Evolutionary conservation across 2,888 invertebrate species (phyloP).

Genomic region (Crioceris asparagi): DNA sequence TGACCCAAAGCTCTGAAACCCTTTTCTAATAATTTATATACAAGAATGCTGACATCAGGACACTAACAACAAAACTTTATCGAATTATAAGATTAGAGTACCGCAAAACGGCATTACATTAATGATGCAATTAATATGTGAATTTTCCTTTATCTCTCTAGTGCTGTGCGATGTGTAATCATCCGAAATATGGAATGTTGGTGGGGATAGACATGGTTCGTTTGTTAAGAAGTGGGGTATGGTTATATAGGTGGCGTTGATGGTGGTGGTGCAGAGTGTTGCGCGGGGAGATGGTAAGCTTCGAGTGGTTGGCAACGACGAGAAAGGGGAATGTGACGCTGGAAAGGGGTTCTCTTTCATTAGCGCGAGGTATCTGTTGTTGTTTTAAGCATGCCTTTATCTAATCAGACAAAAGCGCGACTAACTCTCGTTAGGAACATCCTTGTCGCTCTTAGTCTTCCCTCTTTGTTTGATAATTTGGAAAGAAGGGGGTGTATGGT

Average conservation of each 20-base stretch:
- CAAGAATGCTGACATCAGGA: too few relatives aligned
- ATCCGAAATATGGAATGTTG: slow-evolving; percentile 30
- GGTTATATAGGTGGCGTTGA: too few relatives aligned
- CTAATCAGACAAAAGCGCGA: slow-evolving; percentile 40
- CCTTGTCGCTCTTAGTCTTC: slow-evolving; percentile 12
- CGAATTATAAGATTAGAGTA: slow-evolving; percentile 30
- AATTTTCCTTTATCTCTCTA: slow-evolving; percentile 28
- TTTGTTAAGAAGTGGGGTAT: too few relatives aligned
- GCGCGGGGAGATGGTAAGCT: background rate
- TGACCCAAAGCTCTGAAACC: too few relatives aligned
- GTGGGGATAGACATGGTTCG: slow-evolving; percentile 7
- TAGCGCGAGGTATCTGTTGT: slow-evolving; percentile 40
- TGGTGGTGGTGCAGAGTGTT: slow-evolving; percentile 4
- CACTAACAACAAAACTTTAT: slow-evolving; percentile 21
- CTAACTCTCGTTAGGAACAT: slow-evolving; percentile 30
- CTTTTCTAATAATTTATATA: too few relatives aligned
- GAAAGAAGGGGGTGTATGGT: background rate
- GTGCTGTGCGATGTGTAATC: slow-evolving; percentile 29
- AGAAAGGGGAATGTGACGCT: slow-evolving; percentile 8
- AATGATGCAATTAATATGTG: slow-evolving; percentile 33
- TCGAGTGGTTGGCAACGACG: background rate
- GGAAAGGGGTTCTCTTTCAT: slow-evolving; percentile 34
- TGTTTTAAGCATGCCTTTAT: slow-evolving; percentile 42
- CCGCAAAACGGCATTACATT: slow-evolving; percentile 30
- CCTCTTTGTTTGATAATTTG: too few relatives aligned